Base-by-base conservation (phyloP, 2,797 vertebrate species). In the Micromesistius poutassou region DNA sequence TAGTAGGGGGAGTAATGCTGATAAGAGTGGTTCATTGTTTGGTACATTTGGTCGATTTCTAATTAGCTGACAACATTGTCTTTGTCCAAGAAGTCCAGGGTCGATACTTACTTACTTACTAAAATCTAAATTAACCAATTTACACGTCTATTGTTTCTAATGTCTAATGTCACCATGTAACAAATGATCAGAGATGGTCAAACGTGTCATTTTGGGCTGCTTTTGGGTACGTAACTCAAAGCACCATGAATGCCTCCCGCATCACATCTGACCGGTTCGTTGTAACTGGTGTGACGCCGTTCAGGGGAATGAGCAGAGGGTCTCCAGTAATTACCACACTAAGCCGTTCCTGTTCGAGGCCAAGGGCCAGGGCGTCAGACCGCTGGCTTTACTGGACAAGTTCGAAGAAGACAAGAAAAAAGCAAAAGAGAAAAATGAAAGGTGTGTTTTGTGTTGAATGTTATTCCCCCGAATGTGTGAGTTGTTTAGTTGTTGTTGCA, bases 331-430 rank as follows among this genome's bases (percentile, higher is more conserved):
- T 91, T 99, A 99, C 87, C 95, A 94, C 78, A 88, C 93, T 76
- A 98, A 98, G 86, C 96, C 97, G 40, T 93, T 94, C 73, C 88
- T 98, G 72, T 97, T 96, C 90, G 94, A 97, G 70, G 62, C 83
- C 33, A 97, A 92, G 78, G 93, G 95, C 86, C 89, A 50, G 87
- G 89, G 78, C 79, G 89, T 79, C 0, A 87, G 94, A 91, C 71
- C 74, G 40, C 93, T 91, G 89, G 91, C 80, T 66, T 79, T 96
- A 74, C 90, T 97, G 76, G 95, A 96, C 77, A 94, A 89, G 83
- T 98, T 97, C 94, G 96, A 97, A 88, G 93, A 92, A 62, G 94
- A 94, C 84, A 97, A 92, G 87, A 96, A 92, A 93, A 96, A 89
- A 83, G 91, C 93, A 79, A 96, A 96, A 91, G 97, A 97, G 85